These are phyloP conservation scores for Pantherophis vulpinus DNA, from an alignment of 2,797 vertebrate genomes.

Conservation along the genomic window DNA sequence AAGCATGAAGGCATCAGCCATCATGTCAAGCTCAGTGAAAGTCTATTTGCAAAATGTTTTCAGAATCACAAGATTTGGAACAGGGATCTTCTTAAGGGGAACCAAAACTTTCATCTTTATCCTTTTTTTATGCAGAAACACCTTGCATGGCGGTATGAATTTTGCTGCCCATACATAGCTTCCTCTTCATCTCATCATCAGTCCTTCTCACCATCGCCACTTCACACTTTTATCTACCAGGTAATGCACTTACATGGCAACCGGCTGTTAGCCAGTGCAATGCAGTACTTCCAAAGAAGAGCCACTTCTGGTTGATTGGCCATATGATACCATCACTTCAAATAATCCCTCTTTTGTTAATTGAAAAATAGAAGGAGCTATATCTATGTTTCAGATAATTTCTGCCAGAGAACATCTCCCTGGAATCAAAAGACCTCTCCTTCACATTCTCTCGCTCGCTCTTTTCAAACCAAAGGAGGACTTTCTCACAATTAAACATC, in stretches of 20 bases:
- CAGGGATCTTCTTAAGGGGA: not conserved
- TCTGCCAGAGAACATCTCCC: not conserved
- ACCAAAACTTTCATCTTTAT: not conserved
- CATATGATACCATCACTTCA: not conserved
- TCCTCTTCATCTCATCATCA: not conserved
- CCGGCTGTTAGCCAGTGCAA: not conserved
- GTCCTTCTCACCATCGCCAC: not conserved
- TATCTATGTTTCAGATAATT: not conserved
- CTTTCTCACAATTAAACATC: not conserved
- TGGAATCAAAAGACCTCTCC: not conserved
- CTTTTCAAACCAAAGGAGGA: not conserved
- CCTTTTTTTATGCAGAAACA: not conserved
- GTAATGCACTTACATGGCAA: not conserved
- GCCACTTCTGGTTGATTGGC: not conserved
- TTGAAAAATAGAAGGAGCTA: not conserved
- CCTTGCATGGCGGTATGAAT: not conserved
- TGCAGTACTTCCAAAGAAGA: not conserved
- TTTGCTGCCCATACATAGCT: not conserved
- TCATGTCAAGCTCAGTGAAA: not conserved
- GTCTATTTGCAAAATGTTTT: not conserved
- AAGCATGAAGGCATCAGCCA: not conserved
- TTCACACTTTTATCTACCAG: not conserved
- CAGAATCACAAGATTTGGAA: not conserved
- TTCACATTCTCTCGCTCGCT: not conserved
- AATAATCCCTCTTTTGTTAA: not conserved